Conservation (phyloP, 2,113 vertebrate genomes). For the Solea senegalensis region DNA sequence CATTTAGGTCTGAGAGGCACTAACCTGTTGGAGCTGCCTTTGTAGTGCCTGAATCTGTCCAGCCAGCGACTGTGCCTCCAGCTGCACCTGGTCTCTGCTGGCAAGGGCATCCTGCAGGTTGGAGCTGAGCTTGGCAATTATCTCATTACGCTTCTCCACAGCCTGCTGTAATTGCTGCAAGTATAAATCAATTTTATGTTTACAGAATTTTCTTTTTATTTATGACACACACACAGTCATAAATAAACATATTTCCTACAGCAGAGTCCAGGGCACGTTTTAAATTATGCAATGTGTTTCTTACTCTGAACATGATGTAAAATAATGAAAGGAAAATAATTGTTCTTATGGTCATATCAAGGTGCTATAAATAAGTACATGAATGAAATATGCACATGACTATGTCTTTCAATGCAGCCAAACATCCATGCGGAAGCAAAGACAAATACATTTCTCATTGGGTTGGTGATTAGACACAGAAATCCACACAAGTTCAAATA, state of each 20-base stretch:
- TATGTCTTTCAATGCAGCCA: slow-evolving; percentile 9
- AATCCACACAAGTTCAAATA: not conserved
- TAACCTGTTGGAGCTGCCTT: slow-evolving; percentile 85
- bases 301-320: too few relatives aligned
- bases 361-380: too few relatives aligned
- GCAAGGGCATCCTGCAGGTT: slow-evolving; percentile 81
- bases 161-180: slow-evolving; percentile 80
- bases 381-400: not conserved
- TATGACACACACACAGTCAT: not conserved
- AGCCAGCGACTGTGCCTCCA: slow-evolving; percentile 78
- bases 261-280: not conserved
- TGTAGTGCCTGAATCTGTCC: slow-evolving; percentile 82
- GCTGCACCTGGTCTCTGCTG: slow-evolving; percentile 80
- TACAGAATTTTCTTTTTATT: not conserved
- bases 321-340: too few relatives aligned
- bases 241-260: not conserved
- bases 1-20: slow-evolving; percentile 10
- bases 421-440: slow-evolving; percentile 32
- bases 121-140: slow-evolving; percentile 81
- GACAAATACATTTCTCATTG: slow-evolving; percentile 15
- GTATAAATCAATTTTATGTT: not conserved
- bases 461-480: slow-evolving; percentile 8
- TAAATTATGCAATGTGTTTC: not conserved
- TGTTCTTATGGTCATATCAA: too few relatives aligned
- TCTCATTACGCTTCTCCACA: slow-evolving; percentile 84